Percentiles rank a stretch among this genome's conserved stretches.
phyloP scores from a whole-genome alignment of 2,888 invertebrate species.

The Antheraea assamensis region DNA sequence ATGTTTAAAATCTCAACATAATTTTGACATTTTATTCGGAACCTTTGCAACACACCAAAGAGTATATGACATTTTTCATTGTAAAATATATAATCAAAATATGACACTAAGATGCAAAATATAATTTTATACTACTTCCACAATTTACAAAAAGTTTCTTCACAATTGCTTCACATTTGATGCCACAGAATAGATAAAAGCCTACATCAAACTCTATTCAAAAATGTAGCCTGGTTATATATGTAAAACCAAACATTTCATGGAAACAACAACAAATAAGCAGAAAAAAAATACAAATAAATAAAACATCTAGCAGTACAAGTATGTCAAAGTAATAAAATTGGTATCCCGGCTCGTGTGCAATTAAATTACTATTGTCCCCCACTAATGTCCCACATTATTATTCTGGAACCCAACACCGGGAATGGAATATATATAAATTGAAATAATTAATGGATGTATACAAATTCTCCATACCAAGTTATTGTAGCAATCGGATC shows the following conservation, averaged over 20 bases:
- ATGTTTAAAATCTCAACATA: too few species aligned
- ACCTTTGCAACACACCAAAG: too few species aligned
- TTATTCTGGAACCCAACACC: constrained; percentile 34
- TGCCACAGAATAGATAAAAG: neutral
- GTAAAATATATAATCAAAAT: too few species aligned
- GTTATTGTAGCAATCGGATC: neutral
- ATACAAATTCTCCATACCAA: neutral
- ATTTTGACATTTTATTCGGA: too few species aligned
- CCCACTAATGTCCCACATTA: constrained; percentile 42
- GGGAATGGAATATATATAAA: constrained; percentile 15
- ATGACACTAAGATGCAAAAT: too few species aligned
- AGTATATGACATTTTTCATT: too few species aligned
- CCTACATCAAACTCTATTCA: neutral
- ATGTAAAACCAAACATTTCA: neutral
- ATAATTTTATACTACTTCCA: too few species aligned
- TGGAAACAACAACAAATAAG: neutral
- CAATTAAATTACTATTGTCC: constrained; percentile 43
- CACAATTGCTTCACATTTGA: too few species aligned
- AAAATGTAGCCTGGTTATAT: neutral
- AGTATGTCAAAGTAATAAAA: constrained; percentile 40
- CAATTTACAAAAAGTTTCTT: too few species aligned
- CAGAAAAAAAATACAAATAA: constrained; percentile 15
- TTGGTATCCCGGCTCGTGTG: constrained; percentile 36
- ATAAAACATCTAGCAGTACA: constrained; percentile 19
- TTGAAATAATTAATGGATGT: constrained; percentile 10